Percentiles rank a stretch among this genome's conserved stretches.
Conservation (phyloP, 2,113 vertebrate species). For the Naja naja region DNA sequence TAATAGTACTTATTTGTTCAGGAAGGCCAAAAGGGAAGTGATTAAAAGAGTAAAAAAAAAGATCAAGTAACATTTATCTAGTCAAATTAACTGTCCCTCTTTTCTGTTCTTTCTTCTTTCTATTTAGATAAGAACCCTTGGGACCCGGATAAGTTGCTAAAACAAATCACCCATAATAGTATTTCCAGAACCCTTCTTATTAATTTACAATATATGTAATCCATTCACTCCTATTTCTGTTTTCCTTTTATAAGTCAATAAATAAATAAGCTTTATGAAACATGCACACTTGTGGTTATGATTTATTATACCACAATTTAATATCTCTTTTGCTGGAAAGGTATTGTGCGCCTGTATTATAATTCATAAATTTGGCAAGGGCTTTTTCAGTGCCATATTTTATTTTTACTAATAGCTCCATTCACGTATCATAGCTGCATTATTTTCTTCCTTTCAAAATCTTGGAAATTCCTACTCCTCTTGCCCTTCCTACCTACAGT, state of each 20-base stretch:
- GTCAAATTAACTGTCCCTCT: background rate
- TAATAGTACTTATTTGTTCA: background rate
- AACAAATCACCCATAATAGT: background rate
- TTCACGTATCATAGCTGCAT: background rate
- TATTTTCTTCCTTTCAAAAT: background rate
- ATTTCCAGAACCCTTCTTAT: background rate
- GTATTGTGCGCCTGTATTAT: background rate
- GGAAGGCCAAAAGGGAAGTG: background rate
- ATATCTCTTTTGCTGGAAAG: background rate
- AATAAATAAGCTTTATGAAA: background rate
- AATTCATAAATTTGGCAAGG: background rate
- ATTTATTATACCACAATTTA: background rate
- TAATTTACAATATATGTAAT: background rate
- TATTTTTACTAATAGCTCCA: background rate
- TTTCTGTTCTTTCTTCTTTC: background rate
- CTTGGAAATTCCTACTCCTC: background rate
- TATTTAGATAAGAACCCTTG: background rate
- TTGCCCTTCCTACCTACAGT: too few relatives aligned
- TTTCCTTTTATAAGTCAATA: background rate
- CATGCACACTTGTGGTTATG: background rate
- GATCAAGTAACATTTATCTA: background rate
- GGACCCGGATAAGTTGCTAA: background rate
- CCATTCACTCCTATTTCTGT: background rate
- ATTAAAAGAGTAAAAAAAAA: background rate
- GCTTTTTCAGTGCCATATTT: background rate